These are phyloP conservation scores for Patiria pectinifera DNA, from an alignment of 53 echinoderm and acorn worm genomes.

Conservation along the genomic window DNA sequence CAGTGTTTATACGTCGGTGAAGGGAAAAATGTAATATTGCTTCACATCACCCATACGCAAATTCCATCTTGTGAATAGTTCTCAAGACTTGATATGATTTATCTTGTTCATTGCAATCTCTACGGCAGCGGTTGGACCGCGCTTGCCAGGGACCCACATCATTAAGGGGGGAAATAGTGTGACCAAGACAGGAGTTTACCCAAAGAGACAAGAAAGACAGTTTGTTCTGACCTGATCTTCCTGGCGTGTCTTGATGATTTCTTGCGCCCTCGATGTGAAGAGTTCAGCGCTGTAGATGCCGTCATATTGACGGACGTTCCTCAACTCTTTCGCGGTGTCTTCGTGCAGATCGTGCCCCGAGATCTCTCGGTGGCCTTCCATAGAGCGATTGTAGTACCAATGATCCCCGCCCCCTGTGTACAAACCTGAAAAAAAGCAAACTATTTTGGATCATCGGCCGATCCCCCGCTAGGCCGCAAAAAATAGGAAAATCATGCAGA, in stretches of 20 bases:
- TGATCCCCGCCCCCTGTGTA: slow-evolving; percentile 38
- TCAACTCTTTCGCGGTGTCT: slow-evolving; percentile 7
- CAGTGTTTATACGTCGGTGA: no score
- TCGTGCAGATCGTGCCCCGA: slow-evolving; percentile 55
- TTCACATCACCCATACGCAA: no score
- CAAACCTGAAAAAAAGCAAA: neutral
- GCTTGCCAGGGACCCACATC: no score
- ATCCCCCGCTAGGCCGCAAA: neutral
- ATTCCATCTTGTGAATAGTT: no score
- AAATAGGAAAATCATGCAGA: no score
- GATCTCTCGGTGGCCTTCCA: neutral
- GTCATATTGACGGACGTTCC: slow-evolving; percentile 19
- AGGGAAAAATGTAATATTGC: no score
- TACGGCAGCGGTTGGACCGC: no score
- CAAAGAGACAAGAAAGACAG: neutral
- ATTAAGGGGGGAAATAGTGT: no score
- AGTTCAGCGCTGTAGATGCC: slow-evolving; percentile 57
- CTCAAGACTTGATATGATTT: no score
- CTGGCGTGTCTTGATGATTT: slow-evolving; percentile 45
- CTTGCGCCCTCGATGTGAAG: slow-evolving; percentile 53
- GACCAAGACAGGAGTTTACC: neutral
- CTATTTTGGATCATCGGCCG: neutral
- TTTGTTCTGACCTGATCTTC: neutral
- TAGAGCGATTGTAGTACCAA: slow-evolving; percentile 48
- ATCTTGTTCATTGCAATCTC: no score